Conservation (phyloP, 2,888 invertebrate genomes). For the Bedellia somnulentella region DNA sequence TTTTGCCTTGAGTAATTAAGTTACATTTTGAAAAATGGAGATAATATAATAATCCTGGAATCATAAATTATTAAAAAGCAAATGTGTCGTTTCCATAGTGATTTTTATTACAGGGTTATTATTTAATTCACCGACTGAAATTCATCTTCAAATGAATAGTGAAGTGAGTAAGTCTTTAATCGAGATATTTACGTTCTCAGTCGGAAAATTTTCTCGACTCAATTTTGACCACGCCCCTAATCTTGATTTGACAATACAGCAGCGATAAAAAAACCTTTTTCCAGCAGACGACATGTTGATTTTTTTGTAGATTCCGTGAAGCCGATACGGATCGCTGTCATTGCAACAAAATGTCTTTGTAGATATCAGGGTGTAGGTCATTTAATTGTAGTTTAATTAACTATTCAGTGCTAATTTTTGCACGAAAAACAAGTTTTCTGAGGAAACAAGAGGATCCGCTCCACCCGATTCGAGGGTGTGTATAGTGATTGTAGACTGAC, state of each 20-base stretch:
- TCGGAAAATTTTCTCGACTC: constrained; percentile 5
- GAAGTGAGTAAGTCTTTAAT: too few species aligned
- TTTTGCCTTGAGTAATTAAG: too few species aligned
- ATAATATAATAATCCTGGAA: too few species aligned
- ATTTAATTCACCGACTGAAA: too few species aligned
- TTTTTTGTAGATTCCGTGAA: constrained; percentile 59
- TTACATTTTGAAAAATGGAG: too few species aligned
- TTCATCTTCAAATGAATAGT: too few species aligned
- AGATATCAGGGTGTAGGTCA: constrained; percentile 61
- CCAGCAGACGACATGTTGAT: constrained; percentile 57
- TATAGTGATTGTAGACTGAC: constrained; percentile 52
- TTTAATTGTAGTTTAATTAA: constrained; percentile 47
- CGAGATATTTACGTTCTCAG: constrained; percentile 4
- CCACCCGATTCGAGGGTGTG: constrained; percentile 58
- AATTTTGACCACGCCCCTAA: constrained; percentile 27
- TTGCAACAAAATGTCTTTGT: constrained; percentile 60
- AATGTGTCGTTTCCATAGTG: too few species aligned
- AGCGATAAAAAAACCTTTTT: constrained; percentile 45
- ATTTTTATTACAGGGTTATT: too few species aligned
- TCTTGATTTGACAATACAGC: constrained; percentile 31
- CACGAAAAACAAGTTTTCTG: constrained; percentile 37
- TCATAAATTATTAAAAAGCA: too few species aligned
- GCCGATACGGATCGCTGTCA: constrained; percentile 60
- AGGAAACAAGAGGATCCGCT: constrained; percentile 48
- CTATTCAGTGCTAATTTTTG: constrained; percentile 48